A percentile compares a stretch with the other conserved stretches of the same genome.
phyloP scores from a whole-genome alignment of 2,797 vertebrate genomes.

The Chromis chromis region DNA sequence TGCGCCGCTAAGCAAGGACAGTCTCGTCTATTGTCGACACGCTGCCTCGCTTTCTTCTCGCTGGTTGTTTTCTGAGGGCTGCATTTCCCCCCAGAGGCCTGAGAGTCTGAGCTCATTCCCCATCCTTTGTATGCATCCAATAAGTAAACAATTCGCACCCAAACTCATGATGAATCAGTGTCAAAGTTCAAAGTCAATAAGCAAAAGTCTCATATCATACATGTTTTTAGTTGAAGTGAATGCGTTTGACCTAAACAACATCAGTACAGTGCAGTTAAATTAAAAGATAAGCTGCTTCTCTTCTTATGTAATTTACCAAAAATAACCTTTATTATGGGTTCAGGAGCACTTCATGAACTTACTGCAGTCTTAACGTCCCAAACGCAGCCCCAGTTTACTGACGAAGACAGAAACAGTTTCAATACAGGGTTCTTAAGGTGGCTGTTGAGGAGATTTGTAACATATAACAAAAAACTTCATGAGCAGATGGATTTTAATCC shows the following conservation, averaged over 20 bases:
- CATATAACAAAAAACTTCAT: not conserved
- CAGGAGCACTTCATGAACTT: not conserved
- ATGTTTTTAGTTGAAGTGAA: not conserved
- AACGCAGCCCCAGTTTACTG: not conserved
- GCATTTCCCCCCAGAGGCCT: constrained; percentile 20
- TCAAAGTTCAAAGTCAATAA: constrained; percentile 13
- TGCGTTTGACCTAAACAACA: not conserved
- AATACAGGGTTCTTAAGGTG: too few relatives aligned
- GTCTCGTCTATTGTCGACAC: constrained; percentile 46
- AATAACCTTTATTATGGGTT: not conserved
- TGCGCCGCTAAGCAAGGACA: constrained; percentile 54
- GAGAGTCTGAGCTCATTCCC: constrained; percentile 24
- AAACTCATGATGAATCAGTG: constrained; percentile 23
- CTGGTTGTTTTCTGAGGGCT: constrained; percentile 36
- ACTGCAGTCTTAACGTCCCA: not conserved
- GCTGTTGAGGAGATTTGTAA: not conserved
- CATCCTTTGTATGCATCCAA: constrained; percentile 29
- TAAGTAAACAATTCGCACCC: constrained; percentile 40
- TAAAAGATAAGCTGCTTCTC: not conserved
- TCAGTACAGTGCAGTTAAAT: not conserved
- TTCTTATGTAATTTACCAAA: constrained; percentile 15
- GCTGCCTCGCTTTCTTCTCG: constrained; percentile 34
- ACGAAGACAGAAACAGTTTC: not conserved
- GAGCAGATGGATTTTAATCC: too few relatives aligned
- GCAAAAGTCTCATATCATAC: not conserved